Evolutionary conservation across 1,140 invertebrate species (phyloP).

Genomic region (Marisa cornuarietis): DNA sequence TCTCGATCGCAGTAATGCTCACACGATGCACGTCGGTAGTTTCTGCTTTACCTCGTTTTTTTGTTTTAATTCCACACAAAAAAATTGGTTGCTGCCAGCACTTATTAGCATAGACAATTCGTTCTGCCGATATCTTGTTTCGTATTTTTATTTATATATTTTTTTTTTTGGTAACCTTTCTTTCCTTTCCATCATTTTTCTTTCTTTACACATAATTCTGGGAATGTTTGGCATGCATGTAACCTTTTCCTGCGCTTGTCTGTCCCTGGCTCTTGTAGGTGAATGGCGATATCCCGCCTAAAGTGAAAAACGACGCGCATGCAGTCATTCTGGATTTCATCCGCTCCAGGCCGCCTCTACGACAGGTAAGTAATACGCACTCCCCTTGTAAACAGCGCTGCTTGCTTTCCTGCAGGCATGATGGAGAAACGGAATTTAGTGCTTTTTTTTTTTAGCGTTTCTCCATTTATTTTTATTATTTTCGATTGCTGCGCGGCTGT

Average conservation of each 20-base stretch:
- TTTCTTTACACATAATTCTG: not conserved
- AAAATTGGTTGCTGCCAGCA: no score
- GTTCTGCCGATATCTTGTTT: not conserved
- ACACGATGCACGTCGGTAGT: no score
- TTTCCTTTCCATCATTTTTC: not conserved
- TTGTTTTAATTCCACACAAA: no score
- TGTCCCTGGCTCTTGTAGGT: conserved; percentile 64
- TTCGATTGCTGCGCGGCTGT: no score
- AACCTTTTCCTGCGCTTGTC: not conserved
- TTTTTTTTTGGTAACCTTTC: not conserved
- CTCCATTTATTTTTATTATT: no score
- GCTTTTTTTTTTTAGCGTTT: no score
- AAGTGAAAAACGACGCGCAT: conserved; percentile 92
- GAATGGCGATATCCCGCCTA: conserved; percentile 81
- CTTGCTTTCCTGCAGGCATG: no score
- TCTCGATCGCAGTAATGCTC: no score
- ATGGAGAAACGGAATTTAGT: no score
- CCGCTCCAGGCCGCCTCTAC: conserved; percentile 89
- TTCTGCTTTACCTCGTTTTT: no score
- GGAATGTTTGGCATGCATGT: not conserved
- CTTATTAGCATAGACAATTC: not conserved
- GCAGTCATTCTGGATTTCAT: conserved; percentile 96
- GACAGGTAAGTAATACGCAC: conserved; percentile 77
- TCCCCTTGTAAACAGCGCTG: no score
- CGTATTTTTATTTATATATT: not conserved